phyloP scores from a whole-genome alignment of 2,797 vertebrate genomes.

The Spondyliosoma cantharus region DNA sequence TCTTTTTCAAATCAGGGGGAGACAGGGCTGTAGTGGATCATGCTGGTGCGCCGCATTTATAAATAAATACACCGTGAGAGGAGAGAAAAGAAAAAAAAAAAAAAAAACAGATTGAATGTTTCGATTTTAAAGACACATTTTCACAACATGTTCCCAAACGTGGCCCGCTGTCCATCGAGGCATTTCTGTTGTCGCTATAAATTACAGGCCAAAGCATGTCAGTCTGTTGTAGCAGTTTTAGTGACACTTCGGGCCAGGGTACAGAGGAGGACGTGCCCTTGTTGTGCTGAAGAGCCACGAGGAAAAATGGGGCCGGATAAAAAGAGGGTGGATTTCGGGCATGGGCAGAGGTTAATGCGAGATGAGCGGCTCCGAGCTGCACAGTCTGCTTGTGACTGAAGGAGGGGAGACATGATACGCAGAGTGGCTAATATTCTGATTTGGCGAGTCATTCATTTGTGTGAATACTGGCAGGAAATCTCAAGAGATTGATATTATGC shows the following conservation, averaged over 20 bases:
- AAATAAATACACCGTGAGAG: constrained; percentile 61
- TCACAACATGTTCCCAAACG: constrained; percentile 31
- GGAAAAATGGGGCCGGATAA: constrained; percentile 58
- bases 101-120: constrained; percentile 2
- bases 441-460: constrained; percentile 47
- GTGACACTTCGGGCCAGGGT: constrained; percentile 61
- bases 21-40: constrained; percentile 35
- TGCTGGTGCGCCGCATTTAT: constrained; percentile 47
- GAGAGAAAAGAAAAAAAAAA: not conserved
- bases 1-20: constrained; percentile 70
- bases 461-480: constrained; percentile 43
- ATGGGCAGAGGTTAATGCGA: constrained; percentile 69
- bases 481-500: constrained; percentile 43
- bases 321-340: constrained; percentile 60
- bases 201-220: constrained; percentile 52
- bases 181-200: constrained; percentile 58
- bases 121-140: constrained; percentile 37
- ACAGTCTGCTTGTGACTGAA: constrained; percentile 44
- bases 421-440: constrained; percentile 34
- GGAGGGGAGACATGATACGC: constrained; percentile 33
- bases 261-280: constrained; percentile 74
- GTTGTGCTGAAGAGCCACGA: constrained; percentile 67
- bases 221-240: constrained; percentile 41
- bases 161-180: constrained; percentile 5
- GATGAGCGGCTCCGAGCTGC: constrained; percentile 63